Percentiles rank a stretch among this genome's conserved stretches.
Conservation (phyloP, 2,113 vertebrate species). For the Indicator maculatus region DNA sequence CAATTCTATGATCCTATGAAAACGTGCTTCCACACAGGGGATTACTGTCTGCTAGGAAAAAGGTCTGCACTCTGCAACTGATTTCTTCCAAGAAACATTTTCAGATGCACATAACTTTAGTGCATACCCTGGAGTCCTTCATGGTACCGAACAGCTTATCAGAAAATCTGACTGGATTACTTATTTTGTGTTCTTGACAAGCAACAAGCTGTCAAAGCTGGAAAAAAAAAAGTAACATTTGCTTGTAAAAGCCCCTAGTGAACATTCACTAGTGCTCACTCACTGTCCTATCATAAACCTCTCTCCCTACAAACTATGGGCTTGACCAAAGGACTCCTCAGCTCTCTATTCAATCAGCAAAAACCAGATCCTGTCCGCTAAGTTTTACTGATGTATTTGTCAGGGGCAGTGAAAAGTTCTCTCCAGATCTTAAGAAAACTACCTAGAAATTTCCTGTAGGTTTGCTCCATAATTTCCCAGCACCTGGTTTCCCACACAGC, state of each 20-base stretch:
- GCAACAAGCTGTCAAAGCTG: background rate
- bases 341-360: background rate
- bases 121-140: background rate
- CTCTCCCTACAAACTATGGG: background rate
- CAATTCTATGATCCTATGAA: too few species aligned
- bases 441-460: background rate
- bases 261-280: background rate
- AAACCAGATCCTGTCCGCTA: accelerated
- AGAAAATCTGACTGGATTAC: background rate
- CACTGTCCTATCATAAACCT: background rate
- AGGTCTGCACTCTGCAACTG: background rate
- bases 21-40: background rate
- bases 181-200: background rate
- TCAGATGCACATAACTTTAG: background rate
- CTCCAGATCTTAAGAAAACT: background rate
- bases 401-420: background rate
- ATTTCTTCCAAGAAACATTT: background rate
- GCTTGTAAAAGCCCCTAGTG: background rate
- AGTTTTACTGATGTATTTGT: background rate
- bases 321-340: background rate
- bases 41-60: background rate
- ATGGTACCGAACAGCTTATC: accelerated
- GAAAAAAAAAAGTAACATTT: background rate
- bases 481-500: background rate
- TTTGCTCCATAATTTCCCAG: background rate